Percentiles rank a stretch among this genome's conserved stretches.
These are phyloP conservation scores for Enteromius trimaculatus DNA, from an alignment of 2,797 vertebrate genomes.

Conservation along the genomic window DNA sequence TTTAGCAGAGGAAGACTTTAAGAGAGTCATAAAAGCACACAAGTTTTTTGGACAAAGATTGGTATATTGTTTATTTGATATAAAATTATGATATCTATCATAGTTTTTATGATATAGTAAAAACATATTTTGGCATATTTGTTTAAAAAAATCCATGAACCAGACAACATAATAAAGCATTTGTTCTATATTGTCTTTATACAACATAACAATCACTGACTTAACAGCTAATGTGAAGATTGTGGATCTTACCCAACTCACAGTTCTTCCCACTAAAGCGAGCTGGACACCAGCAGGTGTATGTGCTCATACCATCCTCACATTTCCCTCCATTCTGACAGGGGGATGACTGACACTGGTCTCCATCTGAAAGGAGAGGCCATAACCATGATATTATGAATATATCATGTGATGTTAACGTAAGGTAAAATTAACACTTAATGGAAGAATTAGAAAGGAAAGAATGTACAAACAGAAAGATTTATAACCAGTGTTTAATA, in stretches of 20 bases:
- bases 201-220: not conserved
- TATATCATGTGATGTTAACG: not conserved
- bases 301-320: conserved; percentile 82
- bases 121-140: not conserved
- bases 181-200: not conserved
- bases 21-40: not conserved
- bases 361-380: conserved; percentile 79
- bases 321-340: conserved; percentile 88
- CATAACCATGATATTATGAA: not conserved
- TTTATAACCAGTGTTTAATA: not conserved
- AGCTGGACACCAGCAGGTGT: conserved; percentile 85
- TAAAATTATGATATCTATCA: not conserved
- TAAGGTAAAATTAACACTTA: not conserved
- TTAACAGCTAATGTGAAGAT: not conserved
- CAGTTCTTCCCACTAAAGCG: conserved; percentile 91
- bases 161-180: not conserved
- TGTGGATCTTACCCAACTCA: conserved; percentile 82
- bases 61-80: not conserved
- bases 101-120: not conserved
- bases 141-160: not conserved
- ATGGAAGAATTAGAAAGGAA: not conserved
- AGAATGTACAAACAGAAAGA: not conserved
- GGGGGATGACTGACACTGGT: conserved; percentile 88
- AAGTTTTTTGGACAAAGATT: not conserved
- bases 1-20: not conserved